A percentile compares a stretch with the other conserved stretches of the same genome.
phyloP scores from a whole-genome alignment of 1,140 invertebrate genomes.

The Odontomachus brunneus region DNA sequence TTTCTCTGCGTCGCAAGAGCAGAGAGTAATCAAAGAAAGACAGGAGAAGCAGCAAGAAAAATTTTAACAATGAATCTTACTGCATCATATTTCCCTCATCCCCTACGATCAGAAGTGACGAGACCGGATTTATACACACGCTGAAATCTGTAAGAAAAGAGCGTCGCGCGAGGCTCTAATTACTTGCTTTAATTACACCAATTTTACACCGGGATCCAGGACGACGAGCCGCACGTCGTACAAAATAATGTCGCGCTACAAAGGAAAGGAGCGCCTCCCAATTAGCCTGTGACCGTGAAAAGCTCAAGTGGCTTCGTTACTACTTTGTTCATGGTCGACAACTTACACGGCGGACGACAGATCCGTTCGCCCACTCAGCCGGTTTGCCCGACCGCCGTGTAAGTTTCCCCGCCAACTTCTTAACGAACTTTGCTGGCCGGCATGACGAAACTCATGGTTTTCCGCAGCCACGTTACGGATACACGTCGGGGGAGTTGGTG shows the following conservation, averaged over 20 bases:
- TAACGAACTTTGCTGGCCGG: conserved; percentile 2
- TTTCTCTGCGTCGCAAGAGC: too few relatives aligned
- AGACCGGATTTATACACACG: neutral
- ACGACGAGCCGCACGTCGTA: neutral
- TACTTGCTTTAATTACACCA: neutral
- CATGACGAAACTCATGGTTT: neutral
- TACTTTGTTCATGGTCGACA: neutral
- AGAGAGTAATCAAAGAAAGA: too few relatives aligned
- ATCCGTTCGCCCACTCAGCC: neutral
- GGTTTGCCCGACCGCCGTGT: too few relatives aligned
- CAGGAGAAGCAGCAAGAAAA: neutral
- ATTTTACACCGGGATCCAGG: conserved; percentile 2
- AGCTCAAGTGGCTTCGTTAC: conserved; percentile 19
- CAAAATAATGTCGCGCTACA: neutral
- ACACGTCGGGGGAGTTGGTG: neutral
- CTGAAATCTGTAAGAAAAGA: conserved; percentile 7
- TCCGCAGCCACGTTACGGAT: conserved; percentile 8
- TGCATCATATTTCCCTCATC: conserved; percentile 24
- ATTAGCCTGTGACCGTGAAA: conserved; percentile 9
- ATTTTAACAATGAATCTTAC: conserved; percentile 21
- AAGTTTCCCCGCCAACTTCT: conserved; percentile 13
- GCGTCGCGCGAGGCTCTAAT: conserved; percentile 6
- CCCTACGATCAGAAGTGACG: neutral
- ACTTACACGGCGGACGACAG: neutral
- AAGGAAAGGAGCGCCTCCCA: neutral